Conservation (phyloP, 2,888 invertebrate species). For the Pyrrhia umbra region DNA sequence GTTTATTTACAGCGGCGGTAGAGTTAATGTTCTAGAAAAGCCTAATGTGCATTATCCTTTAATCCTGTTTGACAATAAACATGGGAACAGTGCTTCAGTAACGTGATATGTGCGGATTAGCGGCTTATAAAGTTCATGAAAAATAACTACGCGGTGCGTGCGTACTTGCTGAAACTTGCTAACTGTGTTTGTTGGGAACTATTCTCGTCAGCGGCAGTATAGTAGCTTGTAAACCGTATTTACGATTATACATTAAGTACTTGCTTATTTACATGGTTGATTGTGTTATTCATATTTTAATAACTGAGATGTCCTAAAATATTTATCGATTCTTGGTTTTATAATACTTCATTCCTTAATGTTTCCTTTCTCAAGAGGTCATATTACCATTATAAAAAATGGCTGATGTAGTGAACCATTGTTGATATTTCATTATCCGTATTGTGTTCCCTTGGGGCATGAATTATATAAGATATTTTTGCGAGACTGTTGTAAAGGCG, state of each 20-base stretch:
- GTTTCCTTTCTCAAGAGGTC: slow-evolving; percentile 32
- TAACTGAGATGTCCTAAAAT: neutral
- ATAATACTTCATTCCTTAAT: slow-evolving; percentile 41
- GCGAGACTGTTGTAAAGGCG: slow-evolving; percentile 75
- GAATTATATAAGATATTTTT: slow-evolving; percentile 79
- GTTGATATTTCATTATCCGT: slow-evolving; percentile 83
- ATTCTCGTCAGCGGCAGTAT: slow-evolving; percentile 2
- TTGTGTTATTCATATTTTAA: slow-evolving; percentile 16
- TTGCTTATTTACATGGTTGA: slow-evolving; percentile 10
- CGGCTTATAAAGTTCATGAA: slow-evolving; percentile 71
- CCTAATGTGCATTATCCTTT: slow-evolving; percentile 79
- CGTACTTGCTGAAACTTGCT: slow-evolving; percentile 17
- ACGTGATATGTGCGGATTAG: slow-evolving; percentile 74
- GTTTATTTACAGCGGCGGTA: slow-evolving; percentile 75
- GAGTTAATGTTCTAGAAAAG: slow-evolving; percentile 82
- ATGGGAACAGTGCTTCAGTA: slow-evolving; percentile 67
- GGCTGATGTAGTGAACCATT: slow-evolving; percentile 65
- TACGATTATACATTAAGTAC: slow-evolving; percentile 12
- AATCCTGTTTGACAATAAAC: slow-evolving; percentile 82
- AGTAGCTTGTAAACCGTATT: neutral
- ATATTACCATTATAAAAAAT: slow-evolving; percentile 52
- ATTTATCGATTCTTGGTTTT: slow-evolving; percentile 13
- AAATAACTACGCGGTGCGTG: slow-evolving; percentile 59
- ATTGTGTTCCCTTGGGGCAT: slow-evolving; percentile 72
- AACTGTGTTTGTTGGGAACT: slow-evolving; percentile 36